phyloP scores from a whole-genome alignment of 2,797 vertebrate genomes.

The Saguinus oedipus region DNA sequence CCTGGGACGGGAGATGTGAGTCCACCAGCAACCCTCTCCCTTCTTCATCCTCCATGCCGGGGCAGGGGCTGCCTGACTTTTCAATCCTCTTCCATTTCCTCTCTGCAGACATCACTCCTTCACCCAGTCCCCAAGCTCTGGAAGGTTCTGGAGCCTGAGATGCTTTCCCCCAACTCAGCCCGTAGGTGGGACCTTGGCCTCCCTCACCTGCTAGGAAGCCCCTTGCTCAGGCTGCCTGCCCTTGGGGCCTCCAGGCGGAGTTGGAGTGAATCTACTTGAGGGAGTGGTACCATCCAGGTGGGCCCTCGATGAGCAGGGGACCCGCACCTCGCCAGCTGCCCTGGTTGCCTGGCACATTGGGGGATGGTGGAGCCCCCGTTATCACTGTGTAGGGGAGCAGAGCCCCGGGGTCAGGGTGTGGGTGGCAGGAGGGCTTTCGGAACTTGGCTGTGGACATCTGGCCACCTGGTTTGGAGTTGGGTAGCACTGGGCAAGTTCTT shows the following conservation, averaged over 20 bases:
- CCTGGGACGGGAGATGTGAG: background rate
- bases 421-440: background rate
- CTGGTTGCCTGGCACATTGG: background rate
- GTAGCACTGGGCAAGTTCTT: background rate
- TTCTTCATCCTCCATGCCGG: background rate
- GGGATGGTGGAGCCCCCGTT: background rate
- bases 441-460: background rate
- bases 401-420: background rate
- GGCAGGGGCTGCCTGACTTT: too few relatives aligned
- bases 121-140: background rate
- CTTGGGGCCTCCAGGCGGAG: background rate
- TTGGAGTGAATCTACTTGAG: background rate
- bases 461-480: background rate
- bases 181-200: background rate
- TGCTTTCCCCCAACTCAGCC: background rate
- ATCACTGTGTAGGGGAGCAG: background rate
- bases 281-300: fast-evolving
- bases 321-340: fast-evolving
- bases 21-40: fast-evolving
- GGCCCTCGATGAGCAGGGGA: fast-evolving
- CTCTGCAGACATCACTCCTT: background rate
- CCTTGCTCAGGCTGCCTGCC: background rate
- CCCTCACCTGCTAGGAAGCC: background rate
- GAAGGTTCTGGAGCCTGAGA: background rate
- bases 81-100: background rate